Evolutionary conservation across 2,797 vertebrate species (phyloP), one percentile per base, ranked within the genome.

Genomic region (Syndactyla subalaris): DNA sequence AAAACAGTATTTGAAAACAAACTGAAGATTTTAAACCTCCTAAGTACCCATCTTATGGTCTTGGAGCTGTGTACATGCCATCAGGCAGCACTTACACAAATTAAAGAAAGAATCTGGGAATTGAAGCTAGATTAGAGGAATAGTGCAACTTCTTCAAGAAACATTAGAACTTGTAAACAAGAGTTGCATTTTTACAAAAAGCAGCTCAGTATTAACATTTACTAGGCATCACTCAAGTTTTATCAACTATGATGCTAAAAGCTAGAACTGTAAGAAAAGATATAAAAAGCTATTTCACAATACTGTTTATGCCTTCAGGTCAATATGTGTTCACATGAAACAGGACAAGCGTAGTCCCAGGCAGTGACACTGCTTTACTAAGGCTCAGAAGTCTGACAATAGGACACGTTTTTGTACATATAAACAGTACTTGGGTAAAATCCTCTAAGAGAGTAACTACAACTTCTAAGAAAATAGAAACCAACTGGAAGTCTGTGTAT

Each of bases 391-490:
- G 21, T 55, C 46, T 83, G 70, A 52, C 52, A 80, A 36, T 24
- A 68, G 52, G n/a, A 83, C 39, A 43, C 65, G 46, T 0, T 80
- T 89, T 67, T 74, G 58, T n/a, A 80, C 23, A 34, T 54, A 65
- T 48, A 92, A 93, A 77, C 72, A 80, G 39, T 85, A 36, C 38
- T 54, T 77, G 58, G 27, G 46, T 80, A 87, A 85, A 94, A 74
- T 80, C 57, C 54, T 93, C 87, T 78, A 52, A 43, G 57, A 75
- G 23, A 86, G 23, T 22, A 80, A 72, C 49, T 85, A 49, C 84
- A 94, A 63, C 45, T 89, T 86, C 34, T 45, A 52, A 88, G 88
- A 91, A 96, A 88, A 85, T 67, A 80, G 65, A 83, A 96, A 94
- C 12, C 66, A 81, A 89, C 51, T 79, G 73, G 66, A 95, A 94